Evolutionary conservation across 2,797 vertebrate genomes (phyloP), one percentile per base, ranked within the genome.

Genomic region (Acanthurus lineatus): DNA sequence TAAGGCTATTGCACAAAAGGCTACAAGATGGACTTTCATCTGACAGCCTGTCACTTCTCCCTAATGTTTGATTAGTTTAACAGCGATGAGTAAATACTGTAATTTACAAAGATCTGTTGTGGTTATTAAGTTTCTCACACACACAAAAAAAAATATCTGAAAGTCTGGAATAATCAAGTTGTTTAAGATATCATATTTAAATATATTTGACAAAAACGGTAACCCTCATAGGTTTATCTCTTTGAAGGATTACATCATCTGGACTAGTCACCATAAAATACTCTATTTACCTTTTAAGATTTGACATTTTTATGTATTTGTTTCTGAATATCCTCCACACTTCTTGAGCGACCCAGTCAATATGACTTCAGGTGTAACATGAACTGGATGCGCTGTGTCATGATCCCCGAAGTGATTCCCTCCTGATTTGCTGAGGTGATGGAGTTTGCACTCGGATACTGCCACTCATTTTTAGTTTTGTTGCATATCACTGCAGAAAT

Each of bases 401-500:
- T n/a, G 17, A 48, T 22, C 7, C 6, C 17, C 25, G 15, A 14
- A n/a, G 14, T 16, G 28, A 58, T 35, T 48, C 45, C 28, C 49
- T 11, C 20, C 22, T 66, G 53, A 11, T 58, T 53, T 61, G 12
- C 69, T 10, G 5, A 10, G 8, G 44, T 68, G 69, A 47, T 59
- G 66, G 25, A 2, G 0, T 51, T 61, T 16, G 5, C 48, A 70
- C 70, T 77, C 49, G 84, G 66, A 84, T 58, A 0, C 3, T 1
- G 40, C 53, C 70, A 6, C 69, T 40, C 38, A 6, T 40, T 6
- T 79, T 78, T 59, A 56, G 3, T 69, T 79, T 16, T 69, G 56
- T 66, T 68, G 1, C 3, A 9, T 16, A 3, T 78, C 25, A 10
- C 45, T 53, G 62, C 82, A 96, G 95, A 94, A 84, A 63, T 89